A percentile compares a stretch with the other conserved stretches of the same genome.
phyloP scores from a whole-genome alignment of 2,888 invertebrate genomes.

The Harmothoe impar region DNA sequence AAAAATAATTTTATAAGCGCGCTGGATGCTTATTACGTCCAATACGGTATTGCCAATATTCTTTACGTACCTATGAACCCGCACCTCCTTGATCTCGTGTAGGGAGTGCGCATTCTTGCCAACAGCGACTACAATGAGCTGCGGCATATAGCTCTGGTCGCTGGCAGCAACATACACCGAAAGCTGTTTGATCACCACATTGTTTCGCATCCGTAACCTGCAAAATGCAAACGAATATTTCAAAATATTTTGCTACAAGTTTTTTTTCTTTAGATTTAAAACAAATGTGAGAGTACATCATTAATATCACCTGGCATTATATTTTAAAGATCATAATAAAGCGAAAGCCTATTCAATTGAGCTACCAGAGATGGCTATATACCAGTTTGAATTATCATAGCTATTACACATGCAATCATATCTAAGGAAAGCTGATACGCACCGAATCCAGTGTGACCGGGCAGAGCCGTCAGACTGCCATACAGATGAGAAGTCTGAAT shows the following conservation, averaged over 20 bases:
- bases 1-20: too few species aligned
- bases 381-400: too few species aligned
- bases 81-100: constrained; percentile 79
- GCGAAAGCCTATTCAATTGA: too few species aligned
- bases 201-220: constrained; percentile 75
- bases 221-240: neutral
- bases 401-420: too few species aligned
- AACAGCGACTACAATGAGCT: constrained; percentile 78
- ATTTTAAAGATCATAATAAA: too few species aligned
- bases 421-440: constrained; percentile 7
- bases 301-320: too few species aligned
- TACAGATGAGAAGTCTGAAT: constrained; percentile 75
- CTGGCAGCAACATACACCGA: constrained; percentile 78
- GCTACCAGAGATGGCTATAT: too few species aligned
- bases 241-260: neutral
- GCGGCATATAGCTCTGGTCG: constrained; percentile 83
- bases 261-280: too few species aligned
- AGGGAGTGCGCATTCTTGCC: constrained; percentile 76
- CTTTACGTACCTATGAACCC: constrained; percentile 76
- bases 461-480: constrained; percentile 83
- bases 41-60: too few species aligned
- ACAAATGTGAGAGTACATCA: too few species aligned
- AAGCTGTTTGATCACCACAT: constrained; percentile 81
- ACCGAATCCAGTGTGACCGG: constrained; percentile 82
- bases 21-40: too few species aligned